phyloP scores from a whole-genome alignment of 2,113 vertebrate species.

The Ceyx melanurus region DNA sequence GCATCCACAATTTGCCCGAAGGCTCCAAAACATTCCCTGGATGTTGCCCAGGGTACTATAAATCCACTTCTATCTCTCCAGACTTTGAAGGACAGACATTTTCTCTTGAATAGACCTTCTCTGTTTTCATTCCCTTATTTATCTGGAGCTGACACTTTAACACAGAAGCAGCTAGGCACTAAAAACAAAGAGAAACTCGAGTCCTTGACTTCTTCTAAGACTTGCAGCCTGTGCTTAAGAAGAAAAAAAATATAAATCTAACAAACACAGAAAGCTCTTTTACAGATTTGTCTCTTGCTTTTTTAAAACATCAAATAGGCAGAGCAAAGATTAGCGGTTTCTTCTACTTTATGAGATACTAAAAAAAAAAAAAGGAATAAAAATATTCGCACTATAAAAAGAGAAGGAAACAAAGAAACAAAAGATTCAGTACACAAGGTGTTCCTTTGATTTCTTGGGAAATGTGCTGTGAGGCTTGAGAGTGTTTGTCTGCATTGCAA shows the following conservation, averaged over 20 bases:
- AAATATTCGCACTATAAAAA: constrained; percentile 7
- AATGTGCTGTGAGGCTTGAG: neutral
- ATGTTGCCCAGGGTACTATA: constrained; percentile 30
- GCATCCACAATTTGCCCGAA: neutral
- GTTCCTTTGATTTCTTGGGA: neutral
- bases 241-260: neutral
- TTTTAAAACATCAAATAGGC: constrained; percentile 5
- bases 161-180: constrained; percentile 45
- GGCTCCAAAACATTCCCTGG: constrained; percentile 43
- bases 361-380: neutral
- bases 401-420: neutral
- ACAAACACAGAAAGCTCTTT: neutral
- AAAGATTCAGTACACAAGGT: neutral
- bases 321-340: constrained; percentile 22
- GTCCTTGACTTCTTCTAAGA: constrained; percentile 64
- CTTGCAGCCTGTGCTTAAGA: constrained; percentile 44
- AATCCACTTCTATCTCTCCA: constrained; percentile 41
- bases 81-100: constrained; percentile 46
- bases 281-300: constrained; percentile 39
- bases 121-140: constrained; percentile 63
- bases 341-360: neutral
- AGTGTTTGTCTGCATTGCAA: constrained; percentile 18
- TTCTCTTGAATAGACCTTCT: constrained; percentile 57
- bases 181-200: constrained; percentile 51
- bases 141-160: constrained; percentile 41